phyloP scores from a whole-genome alignment of 2,797 vertebrate genomes.

The Protonibea diacanthus region DNA sequence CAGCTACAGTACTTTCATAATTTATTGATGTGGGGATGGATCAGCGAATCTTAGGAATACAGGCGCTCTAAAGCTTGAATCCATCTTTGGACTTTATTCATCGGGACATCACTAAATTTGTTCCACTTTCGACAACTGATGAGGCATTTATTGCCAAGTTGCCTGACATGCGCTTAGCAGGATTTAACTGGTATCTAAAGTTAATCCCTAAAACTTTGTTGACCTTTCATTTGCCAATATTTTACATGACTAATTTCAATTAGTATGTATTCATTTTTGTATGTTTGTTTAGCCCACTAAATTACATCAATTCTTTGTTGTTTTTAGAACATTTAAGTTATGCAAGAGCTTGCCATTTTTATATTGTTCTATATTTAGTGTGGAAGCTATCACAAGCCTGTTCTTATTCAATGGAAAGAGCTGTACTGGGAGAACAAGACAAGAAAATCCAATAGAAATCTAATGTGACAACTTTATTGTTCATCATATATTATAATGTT shows the following conservation, averaged over 20 bases:
- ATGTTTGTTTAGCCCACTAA: neutral
- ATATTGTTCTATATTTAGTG: slow-evolving; percentile 37
- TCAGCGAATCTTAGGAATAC: slow-evolving; percentile 49
- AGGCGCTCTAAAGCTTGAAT: slow-evolving; percentile 11
- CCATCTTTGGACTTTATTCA: slow-evolving; percentile 37
- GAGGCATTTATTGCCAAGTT: slow-evolving; percentile 21
- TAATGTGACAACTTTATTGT: slow-evolving; percentile 10
- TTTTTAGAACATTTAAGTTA: slow-evolving; percentile 8
- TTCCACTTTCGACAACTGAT: slow-evolving; percentile 23
- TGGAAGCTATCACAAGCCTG: neutral
- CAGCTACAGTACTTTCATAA: slow-evolving; percentile 38
- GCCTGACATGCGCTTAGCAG: slow-evolving; percentile 12
- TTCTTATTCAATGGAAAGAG: slow-evolving; percentile 2
- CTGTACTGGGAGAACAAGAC: neutral
- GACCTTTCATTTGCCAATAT: slow-evolving; percentile 4
- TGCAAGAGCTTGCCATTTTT: neutral
- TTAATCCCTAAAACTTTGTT: slow-evolving; percentile 10
- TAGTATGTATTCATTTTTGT: neutral
- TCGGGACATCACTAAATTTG: slow-evolving; percentile 7
- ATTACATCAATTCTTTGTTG: neutral
- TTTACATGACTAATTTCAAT: slow-evolving; percentile 29
- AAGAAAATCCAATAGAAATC: slow-evolving; percentile 21
- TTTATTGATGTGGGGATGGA: slow-evolving; percentile 53
- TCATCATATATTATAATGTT: neutral
- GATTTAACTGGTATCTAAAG: slow-evolving; percentile 35